These are phyloP conservation scores for Streptopelia turtur DNA, from an alignment of 2,797 vertebrate genomes.

Conservation along the genomic window DNA sequence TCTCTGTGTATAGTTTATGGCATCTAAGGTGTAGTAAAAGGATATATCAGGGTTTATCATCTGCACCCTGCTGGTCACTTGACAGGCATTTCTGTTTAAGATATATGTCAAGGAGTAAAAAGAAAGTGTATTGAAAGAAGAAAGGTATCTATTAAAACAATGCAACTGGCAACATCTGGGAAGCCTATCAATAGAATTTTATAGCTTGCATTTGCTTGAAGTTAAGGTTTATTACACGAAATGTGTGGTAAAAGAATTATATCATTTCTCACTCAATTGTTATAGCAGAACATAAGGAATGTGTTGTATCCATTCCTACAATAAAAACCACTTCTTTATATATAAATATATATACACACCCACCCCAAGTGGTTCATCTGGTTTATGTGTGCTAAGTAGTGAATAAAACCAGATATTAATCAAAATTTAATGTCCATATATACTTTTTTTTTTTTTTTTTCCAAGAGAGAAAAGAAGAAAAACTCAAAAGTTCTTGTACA, in stretches of 20 bases:
- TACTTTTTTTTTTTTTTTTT: too few species aligned
- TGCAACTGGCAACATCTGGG: conserved; percentile 82
- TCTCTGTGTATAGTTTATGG: conserved; percentile 13
- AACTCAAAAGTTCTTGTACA: neutral
- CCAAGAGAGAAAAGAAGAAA: neutral
- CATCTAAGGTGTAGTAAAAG: conserved; percentile 40
- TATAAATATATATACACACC: fast-evolving
- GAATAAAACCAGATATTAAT: conserved; percentile 6
- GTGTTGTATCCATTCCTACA: neutral
- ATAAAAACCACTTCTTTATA: neutral
- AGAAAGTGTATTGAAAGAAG: conserved; percentile 17
- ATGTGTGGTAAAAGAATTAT: conserved; percentile 64
- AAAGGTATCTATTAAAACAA: conserved; percentile 60
- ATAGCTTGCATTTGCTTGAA: conserved; percentile 78
- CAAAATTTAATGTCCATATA: neutral
- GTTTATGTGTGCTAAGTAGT: neutral
- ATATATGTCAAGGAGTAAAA: conserved; percentile 34
- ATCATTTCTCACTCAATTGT: conserved; percentile 55
- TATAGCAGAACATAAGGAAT: neutral
- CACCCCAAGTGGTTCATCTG: neutral
- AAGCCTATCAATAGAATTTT: conserved; percentile 78
- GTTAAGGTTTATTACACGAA: conserved; percentile 61
- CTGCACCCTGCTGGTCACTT: neutral
- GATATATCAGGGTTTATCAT: conserved; percentile 26
- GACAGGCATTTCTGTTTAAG: conserved; percentile 24